A percentile compares a stretch with the other conserved stretches of the same genome.
Evolutionary conservation across 1,140 invertebrate species (phyloP).

Genomic region (Parasteatoda tepidariorum): DNA sequence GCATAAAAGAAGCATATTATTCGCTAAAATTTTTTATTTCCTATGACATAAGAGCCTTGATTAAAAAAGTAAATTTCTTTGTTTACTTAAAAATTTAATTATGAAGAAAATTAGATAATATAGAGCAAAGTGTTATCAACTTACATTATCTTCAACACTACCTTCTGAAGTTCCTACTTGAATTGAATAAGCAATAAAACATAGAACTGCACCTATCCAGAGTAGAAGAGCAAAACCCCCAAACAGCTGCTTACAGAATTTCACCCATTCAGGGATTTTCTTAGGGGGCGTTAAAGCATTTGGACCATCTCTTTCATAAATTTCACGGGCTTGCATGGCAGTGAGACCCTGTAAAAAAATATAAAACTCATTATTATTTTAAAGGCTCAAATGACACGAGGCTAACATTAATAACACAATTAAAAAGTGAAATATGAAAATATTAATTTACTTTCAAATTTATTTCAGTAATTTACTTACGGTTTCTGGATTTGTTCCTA

Average conservation of each 20-base stretch:
- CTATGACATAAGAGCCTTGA: no score
- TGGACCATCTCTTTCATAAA: slow-evolving; percentile 74
- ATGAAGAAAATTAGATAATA: not conserved
- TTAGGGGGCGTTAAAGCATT: slow-evolving; percentile 77
- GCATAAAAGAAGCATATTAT: no score
- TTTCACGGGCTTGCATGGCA: slow-evolving; percentile 88
- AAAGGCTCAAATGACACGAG: not conserved
- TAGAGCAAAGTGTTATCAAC: slow-evolving; percentile 23
- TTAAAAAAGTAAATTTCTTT: no score
- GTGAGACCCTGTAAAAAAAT: slow-evolving; percentile 80
- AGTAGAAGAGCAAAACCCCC: slow-evolving; percentile 81
- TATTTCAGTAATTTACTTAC: slow-evolving; percentile 64
- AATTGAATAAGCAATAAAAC: slow-evolving; percentile 76
- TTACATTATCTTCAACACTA: slow-evolving; percentile 73
- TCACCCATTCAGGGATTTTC: slow-evolving; percentile 65
- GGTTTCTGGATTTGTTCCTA: slow-evolving; percentile 94
- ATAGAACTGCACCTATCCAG: slow-evolving; percentile 81
- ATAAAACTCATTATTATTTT: not conserved
- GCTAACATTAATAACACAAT: not conserved
- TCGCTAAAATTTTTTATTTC: no score
- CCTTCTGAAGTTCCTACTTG: slow-evolving; percentile 68
- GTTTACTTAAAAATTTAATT: no score
- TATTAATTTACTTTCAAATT: not conserved
- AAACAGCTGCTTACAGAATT: slow-evolving; percentile 76
- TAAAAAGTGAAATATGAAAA: not conserved